Percentiles rank a stretch among this genome's conserved stretches.
Evolutionary conservation across 2,113 vertebrate genomes (phyloP).

Genomic region (Ovis canadensis): DNA sequence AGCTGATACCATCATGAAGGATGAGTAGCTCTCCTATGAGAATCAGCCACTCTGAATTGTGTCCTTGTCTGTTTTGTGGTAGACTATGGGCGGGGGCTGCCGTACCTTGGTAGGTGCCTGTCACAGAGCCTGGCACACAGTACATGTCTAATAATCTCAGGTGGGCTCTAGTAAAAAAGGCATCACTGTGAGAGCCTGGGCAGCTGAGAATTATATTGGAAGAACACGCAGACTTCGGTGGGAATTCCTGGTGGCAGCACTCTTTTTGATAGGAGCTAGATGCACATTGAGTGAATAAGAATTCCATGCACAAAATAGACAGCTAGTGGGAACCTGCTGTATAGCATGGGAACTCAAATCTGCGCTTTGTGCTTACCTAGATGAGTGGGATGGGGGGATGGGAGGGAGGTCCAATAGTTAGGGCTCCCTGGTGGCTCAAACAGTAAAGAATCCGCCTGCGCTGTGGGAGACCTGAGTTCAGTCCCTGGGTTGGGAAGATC

Average conservation of each 20-base stretch:
- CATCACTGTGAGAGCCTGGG: neutral
- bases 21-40: neutral
- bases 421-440: neutral
- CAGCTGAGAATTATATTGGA: neutral
- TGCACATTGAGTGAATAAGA: neutral
- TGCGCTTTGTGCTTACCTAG: neutral
- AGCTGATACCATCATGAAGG: neutral
- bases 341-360: neutral
- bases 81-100: neutral
- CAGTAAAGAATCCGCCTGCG: neutral
- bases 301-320: neutral
- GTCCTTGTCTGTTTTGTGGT: neutral
- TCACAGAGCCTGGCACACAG: neutral
- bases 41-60: neutral
- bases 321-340: neutral
- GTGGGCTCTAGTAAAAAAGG: neutral
- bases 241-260: neutral
- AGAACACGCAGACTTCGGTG: neutral
- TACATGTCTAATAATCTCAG: neutral
- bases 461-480: neutral
- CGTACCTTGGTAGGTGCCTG: neutral
- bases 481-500: neutral
- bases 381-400: neutral
- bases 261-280: neutral
- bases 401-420: neutral